phyloP scores from a whole-genome alignment of 2,888 invertebrate species.

The Acrobasis suavella region DNA sequence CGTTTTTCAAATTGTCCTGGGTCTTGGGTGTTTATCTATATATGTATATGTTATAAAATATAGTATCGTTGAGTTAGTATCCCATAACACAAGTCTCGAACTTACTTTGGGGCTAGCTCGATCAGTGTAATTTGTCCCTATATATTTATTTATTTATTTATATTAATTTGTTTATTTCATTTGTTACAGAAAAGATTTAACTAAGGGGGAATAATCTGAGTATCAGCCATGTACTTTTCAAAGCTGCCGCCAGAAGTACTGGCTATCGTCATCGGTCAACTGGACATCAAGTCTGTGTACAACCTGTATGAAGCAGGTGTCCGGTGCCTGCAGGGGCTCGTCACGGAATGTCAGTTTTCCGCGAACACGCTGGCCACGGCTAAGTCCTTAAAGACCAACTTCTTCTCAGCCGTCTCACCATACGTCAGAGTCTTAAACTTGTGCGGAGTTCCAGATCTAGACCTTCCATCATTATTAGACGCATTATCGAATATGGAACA shows the following conservation, averaged over 20 bases:
- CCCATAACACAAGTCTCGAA: too few species aligned
- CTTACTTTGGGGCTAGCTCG: too few species aligned
- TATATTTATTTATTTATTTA: too few species aligned
- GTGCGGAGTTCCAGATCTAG: not conserved
- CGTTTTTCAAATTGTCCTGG: too few species aligned
- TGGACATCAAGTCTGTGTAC: not conserved
- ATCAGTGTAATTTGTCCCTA: too few species aligned
- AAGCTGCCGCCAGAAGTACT: not conserved
- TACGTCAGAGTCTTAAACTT: not conserved
- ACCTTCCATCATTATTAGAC: not conserved
- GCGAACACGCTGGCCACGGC: not conserved
- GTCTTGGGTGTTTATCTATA: too few species aligned
- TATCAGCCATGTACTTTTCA: not conserved
- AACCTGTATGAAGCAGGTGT: not conserved
- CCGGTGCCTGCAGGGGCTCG: not conserved
- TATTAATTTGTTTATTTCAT: too few species aligned
- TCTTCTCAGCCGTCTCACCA: not conserved
- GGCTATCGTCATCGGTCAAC: not conserved
- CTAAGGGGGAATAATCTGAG: too few species aligned
- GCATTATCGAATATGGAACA: not conserved
- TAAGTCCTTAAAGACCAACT: not conserved
- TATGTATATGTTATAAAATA: too few species aligned
- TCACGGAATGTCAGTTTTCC: not conserved
- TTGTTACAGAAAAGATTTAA: too few species aligned
- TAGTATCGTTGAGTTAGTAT: too few species aligned